Conservation (phyloP, 2,113 vertebrate genomes). For the Antennarius striatus region DNA sequence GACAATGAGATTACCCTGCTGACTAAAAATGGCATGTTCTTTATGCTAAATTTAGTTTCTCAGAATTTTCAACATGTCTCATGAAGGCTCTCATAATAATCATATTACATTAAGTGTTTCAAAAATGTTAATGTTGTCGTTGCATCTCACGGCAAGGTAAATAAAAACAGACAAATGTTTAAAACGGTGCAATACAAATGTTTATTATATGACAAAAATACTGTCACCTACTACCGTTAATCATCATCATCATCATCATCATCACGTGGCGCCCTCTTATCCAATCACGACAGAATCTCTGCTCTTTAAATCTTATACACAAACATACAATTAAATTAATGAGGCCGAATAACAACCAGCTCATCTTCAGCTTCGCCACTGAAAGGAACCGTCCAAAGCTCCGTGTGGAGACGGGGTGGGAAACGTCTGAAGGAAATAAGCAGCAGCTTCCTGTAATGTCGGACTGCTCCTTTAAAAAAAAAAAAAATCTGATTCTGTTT, state of each 20-base stretch:
- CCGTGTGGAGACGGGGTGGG: background rate
- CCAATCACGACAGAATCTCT: slow-evolving; percentile 27
- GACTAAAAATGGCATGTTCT: too few species aligned
- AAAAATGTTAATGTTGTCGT: too few species aligned
- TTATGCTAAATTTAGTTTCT: too few species aligned
- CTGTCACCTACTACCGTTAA: slow-evolving; percentile 39
- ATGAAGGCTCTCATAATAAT: too few species aligned
- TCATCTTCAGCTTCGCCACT: background rate
- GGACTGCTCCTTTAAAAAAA: slow-evolving; percentile 25
- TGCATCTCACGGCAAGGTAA: too few species aligned
- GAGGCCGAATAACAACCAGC: background rate
- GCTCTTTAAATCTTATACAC: slow-evolving; percentile 37
- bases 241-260: slow-evolving; percentile 20
- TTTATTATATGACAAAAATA: slow-evolving; percentile 71
- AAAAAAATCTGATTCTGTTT: background rate
- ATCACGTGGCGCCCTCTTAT: slow-evolving; percentile 2
- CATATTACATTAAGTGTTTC: too few species aligned
- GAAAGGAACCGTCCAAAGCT: background rate
- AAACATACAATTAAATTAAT: slow-evolving; percentile 53
- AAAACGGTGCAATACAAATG: slow-evolving; percentile 62
- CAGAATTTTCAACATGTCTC: too few species aligned
- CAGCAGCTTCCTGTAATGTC: background rate
- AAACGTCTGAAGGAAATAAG: background rate
- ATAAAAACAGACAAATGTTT: slow-evolving; percentile 1
- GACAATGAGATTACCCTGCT: too few species aligned